A percentile compares a stretch with the other conserved stretches of the same genome.
Conservation (phyloP, 2,797 vertebrate genomes). For the Fundulus diaphanus region DNA sequence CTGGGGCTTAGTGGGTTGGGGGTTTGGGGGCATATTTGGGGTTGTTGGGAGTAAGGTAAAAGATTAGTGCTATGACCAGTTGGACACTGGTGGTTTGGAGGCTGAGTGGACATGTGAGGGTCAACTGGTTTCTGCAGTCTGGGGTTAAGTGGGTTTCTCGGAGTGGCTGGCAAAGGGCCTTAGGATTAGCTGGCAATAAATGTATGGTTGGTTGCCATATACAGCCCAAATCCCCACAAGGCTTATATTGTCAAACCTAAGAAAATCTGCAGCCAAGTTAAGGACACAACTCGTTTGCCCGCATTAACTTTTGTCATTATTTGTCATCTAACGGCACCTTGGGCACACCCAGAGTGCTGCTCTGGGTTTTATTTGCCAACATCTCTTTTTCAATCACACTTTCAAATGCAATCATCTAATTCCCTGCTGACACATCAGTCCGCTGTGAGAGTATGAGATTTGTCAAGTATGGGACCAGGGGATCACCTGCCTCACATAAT, state of each 20-base stretch:
- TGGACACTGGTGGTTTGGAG: too few relatives aligned
- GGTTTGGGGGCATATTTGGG: too few relatives aligned
- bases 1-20: too few relatives aligned
- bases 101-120: too few relatives aligned
- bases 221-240: constrained; percentile 18
- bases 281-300: constrained; percentile 34
- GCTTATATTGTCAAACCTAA: constrained; percentile 39
- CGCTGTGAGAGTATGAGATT: constrained; percentile 41
- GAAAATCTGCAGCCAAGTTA: constrained; percentile 41
- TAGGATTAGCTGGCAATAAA: too few relatives aligned
- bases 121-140: too few relatives aligned
- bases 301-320: constrained; percentile 49
- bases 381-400: constrained; percentile 57
- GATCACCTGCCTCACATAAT: constrained; percentile 37
- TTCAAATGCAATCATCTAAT: constrained; percentile 47
- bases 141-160: too few relatives aligned
- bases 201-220: not conserved
- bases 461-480: constrained; percentile 42
- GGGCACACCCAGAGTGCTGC: constrained; percentile 34
- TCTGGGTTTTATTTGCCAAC: constrained; percentile 16
- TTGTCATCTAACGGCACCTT: constrained; percentile 50
- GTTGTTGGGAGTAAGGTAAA: too few relatives aligned
- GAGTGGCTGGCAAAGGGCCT: too few relatives aligned
- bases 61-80: too few relatives aligned
- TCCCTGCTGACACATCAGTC: constrained; percentile 34